Base-by-base conservation (phyloP, 1,140 invertebrate species). In the Dendroctonus ponderosae region DNA sequence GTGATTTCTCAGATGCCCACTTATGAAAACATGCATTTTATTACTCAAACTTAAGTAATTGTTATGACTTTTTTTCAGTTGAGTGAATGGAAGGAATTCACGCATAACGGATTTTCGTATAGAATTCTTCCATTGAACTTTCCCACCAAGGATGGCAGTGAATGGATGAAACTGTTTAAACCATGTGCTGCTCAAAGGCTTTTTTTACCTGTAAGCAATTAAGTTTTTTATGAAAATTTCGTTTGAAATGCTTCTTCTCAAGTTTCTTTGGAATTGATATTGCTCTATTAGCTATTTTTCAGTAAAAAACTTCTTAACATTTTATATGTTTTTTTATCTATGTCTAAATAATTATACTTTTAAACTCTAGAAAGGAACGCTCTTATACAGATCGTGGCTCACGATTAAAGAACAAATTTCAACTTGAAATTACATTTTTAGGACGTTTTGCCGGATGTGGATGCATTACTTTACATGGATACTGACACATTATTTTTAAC, bases 391-490 rank as follows among this genome's bases (percentile, higher is more conserved):
- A n/a, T n/a, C n/a, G n/a, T n/a, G n/a, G n/a, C n/a, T n/a, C n/a
- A n/a, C n/a, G 26, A 26, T 26, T 3, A 26, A 12, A 46, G 44
- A 46, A 46, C 9, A 4, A 3, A 9, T 46, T 46, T 3, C 1
- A 46, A 46, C 12, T 40, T 8, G 40, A 42, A 40, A n/a, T 44
- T 66, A 71, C 68, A 71, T 71, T 70, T 82, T 84, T 64, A 96
- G 93, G 85, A 85, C 65, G 76, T 96, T 37, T 78, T 96, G 50
- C 82, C 83, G 39, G 83, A 93, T 66, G 85, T 92, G 5, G 94
- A 97, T 81, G 86, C 92, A 6, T 79, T 97, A 72, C 81, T 97
- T n/a, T 98, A 97, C 76, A 87, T 97, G 6, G 95, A 98, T 75
- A 96, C 93, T 3, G 95, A 98, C 73, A 89, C 92, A 6, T 74